Evolutionary conservation across 2,888 invertebrate genomes (phyloP), one percentile per base, ranked within the genome.

Genomic region (Rhamphomyia laevipes): DNA sequence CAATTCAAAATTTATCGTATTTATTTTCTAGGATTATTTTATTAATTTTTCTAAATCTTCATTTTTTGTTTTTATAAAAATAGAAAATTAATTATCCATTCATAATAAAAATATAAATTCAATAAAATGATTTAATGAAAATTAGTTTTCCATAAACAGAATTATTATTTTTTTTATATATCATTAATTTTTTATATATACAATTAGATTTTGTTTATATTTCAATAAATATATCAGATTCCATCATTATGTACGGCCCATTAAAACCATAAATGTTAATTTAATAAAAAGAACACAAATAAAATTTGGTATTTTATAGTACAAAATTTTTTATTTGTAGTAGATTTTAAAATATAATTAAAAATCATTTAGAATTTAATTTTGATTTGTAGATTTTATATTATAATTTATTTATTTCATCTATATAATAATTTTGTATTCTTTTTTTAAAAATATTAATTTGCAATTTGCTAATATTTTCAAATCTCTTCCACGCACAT

Each of bases 231-330:
- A 66, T 67, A 67, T 66, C 63, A 65, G 61, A 66, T 67, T 70
- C 70, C 68, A 69, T 67, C 69, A 69, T 70, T 70, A 65, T 59
- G 59, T 68, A 69, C 67, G 69, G 70, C 69, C 70, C 70, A 70
- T 68, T 65, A 63, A 56, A 60, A 43, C 4, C 35, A 40, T 40
- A 18, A n/a, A 40, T 18, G 12, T 18, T 12, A 27, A 42, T 27
- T 27, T 15, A 42, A n/a, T 10, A 15, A 10, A 27, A n/a, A 15
- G 10, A 27, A 15, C 17, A 40, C 10, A 18, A 40, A 40, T 18
- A 10, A 18, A 21, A 42, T 42, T 13, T 42, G 15, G 23, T 42
- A 15, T 27, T 42, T 23, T n/a, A 42, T 21, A 41, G 11, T 9
- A 13, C 13, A 35, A 35, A 30, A 35, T 35, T 35, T 35, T 13